Evolutionary conservation across 2,113 vertebrate species (phyloP), one percentile per base, ranked within the genome.

Genomic region (Entelurus aequoreus): DNA sequence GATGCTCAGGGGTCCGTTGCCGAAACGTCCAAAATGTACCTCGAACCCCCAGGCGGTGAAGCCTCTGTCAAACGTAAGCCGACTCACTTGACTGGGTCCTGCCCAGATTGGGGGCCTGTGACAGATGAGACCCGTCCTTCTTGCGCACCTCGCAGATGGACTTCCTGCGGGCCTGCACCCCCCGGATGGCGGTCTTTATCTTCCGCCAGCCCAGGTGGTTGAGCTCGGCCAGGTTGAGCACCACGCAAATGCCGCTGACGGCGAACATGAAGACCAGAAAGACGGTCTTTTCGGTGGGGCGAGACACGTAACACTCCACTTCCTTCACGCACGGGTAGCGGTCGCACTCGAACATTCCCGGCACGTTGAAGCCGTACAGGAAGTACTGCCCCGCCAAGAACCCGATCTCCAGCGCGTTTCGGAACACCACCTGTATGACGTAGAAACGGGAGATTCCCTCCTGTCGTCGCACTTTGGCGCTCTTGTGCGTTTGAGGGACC

Each of bases 121-220:
- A 89, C 78, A 91, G 79, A 65, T 92, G 91, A 19, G 86, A 86
- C 58, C 89, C 87, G 54, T 93, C 92, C 75, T 93, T 94, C 69
- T 91, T 92, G 8, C 92, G 85, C 4, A 88, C 85, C 66, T 93
- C 91, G 14, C 86, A 90, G 65, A 92, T 78, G 14, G 93, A 93
- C 67, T 93, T 95, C 21, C 90, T 85, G 0, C 93, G 88, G 12
- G 91, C 92, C 60, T 88, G 90, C 2, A 87, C 93, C 0, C 93
- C 93, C 0, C 90, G 84, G 1, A 93, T 89, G 50, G 94, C 94
- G 1, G 91, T 88, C 49, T 90, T 90, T 70, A 94, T 92, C 85
- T 95, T 94, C 63, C 93, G 85, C 94, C 94, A 95, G 16, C 94
- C 94, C n/a, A 95, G 79, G 78, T 95, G 94, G 89, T 95, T 94